Base-by-base conservation (phyloP, 2,113 vertebrate species). In the Orientallactaga bullata region DNA sequence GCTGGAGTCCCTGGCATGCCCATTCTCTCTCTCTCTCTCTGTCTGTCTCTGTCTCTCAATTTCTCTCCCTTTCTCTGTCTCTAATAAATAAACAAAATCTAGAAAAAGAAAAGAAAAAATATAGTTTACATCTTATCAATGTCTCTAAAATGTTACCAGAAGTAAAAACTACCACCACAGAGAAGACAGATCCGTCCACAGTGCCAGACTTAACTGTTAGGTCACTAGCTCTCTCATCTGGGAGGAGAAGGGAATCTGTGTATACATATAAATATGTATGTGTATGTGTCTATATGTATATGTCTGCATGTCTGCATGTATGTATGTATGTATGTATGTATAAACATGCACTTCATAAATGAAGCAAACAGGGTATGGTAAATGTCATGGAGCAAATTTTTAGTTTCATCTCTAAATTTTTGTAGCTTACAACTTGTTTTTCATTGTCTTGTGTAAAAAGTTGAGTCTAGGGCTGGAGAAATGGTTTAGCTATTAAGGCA, bases 371-470 rank as follows among this genome's bases (percentile, higher is more conserved):
- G 17, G 26, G 8, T 1, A 5, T 89, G 32, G 51, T n/a, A 32
- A 32, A 90, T 73, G 16, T 79, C 60, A 65, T 23, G 32, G 77
- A 94, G 55, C 32, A 91, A 47, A 72, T 81, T 61, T 68, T 72
- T 61, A 69, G 9, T 89, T 93, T 89, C 42, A 71, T 77, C 78
- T 61, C 37, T 63, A 79, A 74, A 84, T 65, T 94, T 90, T 72
- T 32, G 37, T 55, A 68, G 39, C n/a, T 51, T 30, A 77, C 6
- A 76, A 23, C 11, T 63, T 37, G 68, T 68, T 77, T 94, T 92
- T 82, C 24, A 92, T 88, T 76, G 55, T 74, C 5, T 89, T 92
- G 17, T 76, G 3, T 4, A 58, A 24, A 21, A 69, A 88, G 63
- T 58, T n/a, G n/a, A n/a, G n/a, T n/a, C n/a, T n/a, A n/a, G n/a